Base-by-base conservation (phyloP, 2,113 vertebrate genomes). In the Pogonocichla stellata region DNA sequence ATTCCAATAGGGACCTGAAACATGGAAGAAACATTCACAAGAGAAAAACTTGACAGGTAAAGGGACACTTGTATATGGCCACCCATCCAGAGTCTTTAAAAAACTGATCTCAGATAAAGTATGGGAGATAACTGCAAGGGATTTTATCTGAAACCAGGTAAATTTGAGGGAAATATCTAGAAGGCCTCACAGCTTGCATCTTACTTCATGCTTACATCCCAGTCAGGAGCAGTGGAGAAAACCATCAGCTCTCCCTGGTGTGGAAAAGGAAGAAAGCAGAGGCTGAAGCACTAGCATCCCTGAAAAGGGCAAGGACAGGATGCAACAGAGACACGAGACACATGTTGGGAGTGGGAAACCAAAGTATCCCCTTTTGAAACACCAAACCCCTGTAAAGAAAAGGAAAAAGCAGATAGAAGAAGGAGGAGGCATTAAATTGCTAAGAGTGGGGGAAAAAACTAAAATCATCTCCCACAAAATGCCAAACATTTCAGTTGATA, bases 261-360 rank as follows among this genome's bases (percentile, higher is more conserved):
- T 1, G 24, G 50, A 69, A 57, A 38, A 17, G 34, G 12, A 80
- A 28, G 23, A 80, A 80, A 58, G 16, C 25, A 77, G 54, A 71
- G 47, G 26, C 20, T 75, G 58, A 81, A 75, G 53, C 42, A 56
- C 7, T 3, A 0, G 15, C 4, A 3, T 12, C 64, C n/a, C 80
- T 75, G 40, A 34, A 48, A 67, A 18, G 43, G 40, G 40, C 36
- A 43, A 71, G 57, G 45, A 64, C 48, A 92, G 19, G 10, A 33
- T 42, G 22, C 73, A 84, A 40, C 7, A 29, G 75, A 42, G 10
- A 81, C 2, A 12, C 1, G 28, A 65, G 19, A 42, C 0, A 0
- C 5, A 4, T 5, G 14, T 11, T 25, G 6, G 13, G 38, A 62
- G 42, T 14, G 19, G 53, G 38, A 86, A 81, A 80, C 8, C 4